Evolutionary conservation across 1,140 invertebrate species (phyloP).

Genomic region (Drosophila fuyamai): DNA sequence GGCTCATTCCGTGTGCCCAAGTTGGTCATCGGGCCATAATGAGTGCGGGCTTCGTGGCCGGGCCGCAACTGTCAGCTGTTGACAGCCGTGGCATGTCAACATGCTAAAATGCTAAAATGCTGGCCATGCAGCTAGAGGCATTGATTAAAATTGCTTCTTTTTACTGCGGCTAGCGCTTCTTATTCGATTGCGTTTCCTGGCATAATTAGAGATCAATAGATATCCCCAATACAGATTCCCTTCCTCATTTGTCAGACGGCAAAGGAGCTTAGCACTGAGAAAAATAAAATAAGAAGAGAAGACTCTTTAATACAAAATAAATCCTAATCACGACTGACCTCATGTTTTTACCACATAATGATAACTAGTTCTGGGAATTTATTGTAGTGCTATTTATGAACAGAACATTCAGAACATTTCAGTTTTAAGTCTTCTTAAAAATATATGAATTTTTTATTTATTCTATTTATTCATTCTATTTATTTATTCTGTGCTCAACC

Average conservation of each 20-base stretch:
- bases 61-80: slow-evolving; percentile 67
- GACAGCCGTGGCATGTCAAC: slow-evolving; percentile 81
- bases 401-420: no score
- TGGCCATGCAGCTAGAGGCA: slow-evolving; percentile 64
- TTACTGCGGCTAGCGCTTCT: slow-evolving; percentile 23
- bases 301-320: neutral
- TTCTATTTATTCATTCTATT: no score
- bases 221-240: slow-evolving; percentile 40
- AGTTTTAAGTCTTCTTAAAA: no score
- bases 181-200: slow-evolving; percentile 39
- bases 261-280: slow-evolving; percentile 15
- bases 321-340: no score
- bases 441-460: no score
- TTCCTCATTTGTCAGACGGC: slow-evolving; percentile 41
- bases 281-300: neutral
- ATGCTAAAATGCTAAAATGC: slow-evolving; percentile 78
- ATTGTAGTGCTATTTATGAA: no score
- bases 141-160: slow-evolving; percentile 74
- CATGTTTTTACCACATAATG: no score
- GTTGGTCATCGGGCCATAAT: slow-evolving; percentile 81
- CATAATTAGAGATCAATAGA: slow-evolving; percentile 57
- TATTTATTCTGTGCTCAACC: no score
- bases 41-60: slow-evolving; percentile 53
- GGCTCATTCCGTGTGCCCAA: slow-evolving; percentile 81
- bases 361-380: no score